These are phyloP conservation scores for Nemoura dubitans DNA, from an alignment of 2,888 invertebrate genomes.

Conservation along the genomic window DNA sequence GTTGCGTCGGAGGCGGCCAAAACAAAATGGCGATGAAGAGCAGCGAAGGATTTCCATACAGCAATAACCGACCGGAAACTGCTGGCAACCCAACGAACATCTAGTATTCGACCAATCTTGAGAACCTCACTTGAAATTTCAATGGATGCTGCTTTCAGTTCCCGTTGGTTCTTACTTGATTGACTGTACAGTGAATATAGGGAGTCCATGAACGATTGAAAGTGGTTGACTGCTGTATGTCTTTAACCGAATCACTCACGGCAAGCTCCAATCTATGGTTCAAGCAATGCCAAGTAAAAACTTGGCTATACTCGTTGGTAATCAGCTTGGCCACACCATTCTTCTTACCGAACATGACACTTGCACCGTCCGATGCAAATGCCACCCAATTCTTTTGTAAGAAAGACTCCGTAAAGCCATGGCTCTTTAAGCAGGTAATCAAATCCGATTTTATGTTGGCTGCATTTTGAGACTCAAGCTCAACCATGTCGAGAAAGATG, in stretches of 20 bases:
- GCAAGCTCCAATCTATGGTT: conserved; percentile 48
- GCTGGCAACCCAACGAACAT: conserved; percentile 48
- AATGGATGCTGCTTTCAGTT: conserved; percentile 45
- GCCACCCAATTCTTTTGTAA: conserved; percentile 46
- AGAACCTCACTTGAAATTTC: conserved; percentile 45
- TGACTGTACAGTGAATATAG: conserved; percentile 47
- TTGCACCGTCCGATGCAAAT: conserved; percentile 46
- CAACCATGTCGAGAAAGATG: conserved; percentile 37
- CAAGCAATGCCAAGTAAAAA: conserved; percentile 50
- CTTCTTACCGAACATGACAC: conserved; percentile 49
- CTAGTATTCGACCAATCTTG: conserved; percentile 49
- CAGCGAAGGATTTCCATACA: conserved; percentile 45
- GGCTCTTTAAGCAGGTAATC: conserved; percentile 37
- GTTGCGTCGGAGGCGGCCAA: background rate
- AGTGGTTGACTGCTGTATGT: conserved; percentile 50
- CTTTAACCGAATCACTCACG: conserved; percentile 46
- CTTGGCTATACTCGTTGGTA: conserved; percentile 42
- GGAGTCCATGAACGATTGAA: conserved; percentile 50
- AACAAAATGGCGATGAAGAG: conserved; percentile 40
- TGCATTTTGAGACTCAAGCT: conserved; percentile 26
- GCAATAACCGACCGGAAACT: conserved; percentile 46
- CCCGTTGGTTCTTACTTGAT: conserved; percentile 49
- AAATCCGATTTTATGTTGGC: conserved; percentile 23
- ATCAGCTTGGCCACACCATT: conserved; percentile 49
- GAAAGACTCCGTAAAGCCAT: conserved; percentile 48